Evolutionary conservation across 2,888 invertebrate genomes (phyloP).

Genomic region (Tetragonula carbonaria): DNA sequence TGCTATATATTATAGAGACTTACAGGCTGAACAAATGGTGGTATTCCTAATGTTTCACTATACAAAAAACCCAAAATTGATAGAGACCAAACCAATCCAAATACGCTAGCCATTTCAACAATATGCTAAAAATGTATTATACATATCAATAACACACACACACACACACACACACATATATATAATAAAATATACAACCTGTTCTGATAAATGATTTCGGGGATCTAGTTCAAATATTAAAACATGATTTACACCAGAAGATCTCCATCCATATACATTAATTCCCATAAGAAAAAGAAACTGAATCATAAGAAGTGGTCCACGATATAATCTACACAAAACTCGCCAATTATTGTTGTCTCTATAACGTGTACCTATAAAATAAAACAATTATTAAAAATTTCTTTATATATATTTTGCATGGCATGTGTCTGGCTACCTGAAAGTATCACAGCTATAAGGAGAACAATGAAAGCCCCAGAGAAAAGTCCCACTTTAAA

Average conservation of each 20-base stretch:
- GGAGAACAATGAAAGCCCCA: constrained; percentile 91
- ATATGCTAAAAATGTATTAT: constrained; percentile 87
- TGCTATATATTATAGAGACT: constrained; percentile 15
- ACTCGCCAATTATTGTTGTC: constrained; percentile 86
- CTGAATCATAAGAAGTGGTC: constrained; percentile 95
- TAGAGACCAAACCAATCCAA: constrained; percentile 97
- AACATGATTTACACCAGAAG: constrained; percentile 98
- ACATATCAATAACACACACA: neutral
- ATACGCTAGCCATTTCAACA: constrained; percentile 96
- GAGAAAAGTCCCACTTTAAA: constrained; percentile 94
- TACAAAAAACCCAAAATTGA: constrained; percentile 94
- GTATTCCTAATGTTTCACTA: constrained; percentile 93
- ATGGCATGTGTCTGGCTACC: constrained; percentile 82
- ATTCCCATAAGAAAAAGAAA: constrained; percentile 97
- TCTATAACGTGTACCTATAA: constrained; percentile 61
- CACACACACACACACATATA: too few relatives aligned
- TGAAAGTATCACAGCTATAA: constrained; percentile 89
- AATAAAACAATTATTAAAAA: neutral
- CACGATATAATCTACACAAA: constrained; percentile 94
- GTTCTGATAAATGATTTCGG: constrained; percentile 96
- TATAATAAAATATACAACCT: constrained; percentile 82
- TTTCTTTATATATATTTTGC: too few relatives aligned
- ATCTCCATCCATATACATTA: constrained; percentile 98
- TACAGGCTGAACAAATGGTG: constrained; percentile 95
- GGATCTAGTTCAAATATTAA: constrained; percentile 99